Base-by-base conservation (phyloP, 2,113 vertebrate genomes). In the Echinops telfairi region DNA sequence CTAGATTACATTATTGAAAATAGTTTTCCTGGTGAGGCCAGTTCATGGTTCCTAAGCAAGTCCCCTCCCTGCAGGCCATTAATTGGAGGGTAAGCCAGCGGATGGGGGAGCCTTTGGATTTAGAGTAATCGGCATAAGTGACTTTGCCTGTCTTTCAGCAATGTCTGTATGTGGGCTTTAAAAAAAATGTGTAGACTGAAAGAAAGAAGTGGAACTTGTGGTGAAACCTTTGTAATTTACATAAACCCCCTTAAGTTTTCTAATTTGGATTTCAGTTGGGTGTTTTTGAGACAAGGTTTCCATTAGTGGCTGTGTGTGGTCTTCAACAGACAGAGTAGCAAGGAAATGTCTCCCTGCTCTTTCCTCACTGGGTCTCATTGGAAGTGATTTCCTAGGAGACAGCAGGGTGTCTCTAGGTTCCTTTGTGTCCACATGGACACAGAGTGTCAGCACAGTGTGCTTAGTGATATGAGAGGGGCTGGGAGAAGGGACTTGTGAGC, bases 1-100 rank as follows among this genome's bases (percentile, higher is more conserved):
- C 83, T 94, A 20, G 83, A n/a, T 88, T 93, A 94, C 75, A 47
- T 93, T 91, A 23, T 81, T 92, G 27, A 94, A 90, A 93, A 80
- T 91, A 33, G 17, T 95, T 91, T 96, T 85, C 36, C 78, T 95
- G 85, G 66, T 87, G 33, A 91, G 60, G 60, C 22, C 81, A 43
- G 19, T 93, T 89, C 90, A 31, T 95, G 43, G 27, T 66, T 92
- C n/a, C 71, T 78, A 89, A 86, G 14, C 82, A 88, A 96, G 36
- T 87, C 88, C 68, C 47, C 25, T 82, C 68, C 47, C 25, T 82
- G 20, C 53, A 85, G 83, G 64, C 64, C 77, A 2, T 75, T 40
- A 16, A 88, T 36, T 84, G 76, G 83, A 86, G 75, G 15, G 8
- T 83, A 38, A 77, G n/a, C 64, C 29, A 62, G 60, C 16, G 3